phyloP scores from a whole-genome alignment of 2,797 vertebrate species.

The Scolopax bukidnonensis region DNA sequence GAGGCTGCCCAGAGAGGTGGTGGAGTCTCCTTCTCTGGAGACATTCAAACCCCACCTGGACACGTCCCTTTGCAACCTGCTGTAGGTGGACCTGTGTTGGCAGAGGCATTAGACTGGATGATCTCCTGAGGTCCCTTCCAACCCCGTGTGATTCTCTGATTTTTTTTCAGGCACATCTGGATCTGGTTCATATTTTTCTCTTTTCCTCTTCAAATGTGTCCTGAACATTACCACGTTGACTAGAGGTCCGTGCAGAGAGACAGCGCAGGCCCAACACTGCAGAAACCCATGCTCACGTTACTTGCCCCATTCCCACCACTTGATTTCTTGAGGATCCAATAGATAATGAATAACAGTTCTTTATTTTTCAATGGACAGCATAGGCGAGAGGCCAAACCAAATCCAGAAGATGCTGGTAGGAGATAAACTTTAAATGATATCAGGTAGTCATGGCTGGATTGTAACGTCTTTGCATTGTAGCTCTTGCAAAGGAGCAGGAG shows the following conservation, averaged over 20 bases:
- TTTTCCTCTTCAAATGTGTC: background rate
- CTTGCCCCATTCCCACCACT: background rate
- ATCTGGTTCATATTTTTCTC: background rate
- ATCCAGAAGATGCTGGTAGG: background rate
- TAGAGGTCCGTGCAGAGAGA: background rate
- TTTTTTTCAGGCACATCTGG: background rate
- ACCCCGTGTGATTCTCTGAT: no score
- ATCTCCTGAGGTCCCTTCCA: no score
- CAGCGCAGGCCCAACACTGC: background rate
- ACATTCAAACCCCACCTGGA: no score
- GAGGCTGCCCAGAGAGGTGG: no score
- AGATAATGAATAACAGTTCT: background rate
- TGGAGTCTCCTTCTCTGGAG: no score
- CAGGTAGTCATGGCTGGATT: background rate
- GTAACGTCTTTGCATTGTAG: background rate
- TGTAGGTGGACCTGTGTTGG: no score
- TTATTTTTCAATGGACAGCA: background rate
- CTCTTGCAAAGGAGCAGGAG: background rate
- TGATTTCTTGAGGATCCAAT: background rate
- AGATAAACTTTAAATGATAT: background rate
- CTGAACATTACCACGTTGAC: rapidly evolving
- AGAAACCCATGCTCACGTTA: background rate
- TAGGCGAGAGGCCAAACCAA: background rate
- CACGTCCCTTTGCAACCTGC: no score
- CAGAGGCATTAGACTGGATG: no score